Conservation (phyloP, 2,113 vertebrate species). For the Eulacestoma nigropectus region DNA sequence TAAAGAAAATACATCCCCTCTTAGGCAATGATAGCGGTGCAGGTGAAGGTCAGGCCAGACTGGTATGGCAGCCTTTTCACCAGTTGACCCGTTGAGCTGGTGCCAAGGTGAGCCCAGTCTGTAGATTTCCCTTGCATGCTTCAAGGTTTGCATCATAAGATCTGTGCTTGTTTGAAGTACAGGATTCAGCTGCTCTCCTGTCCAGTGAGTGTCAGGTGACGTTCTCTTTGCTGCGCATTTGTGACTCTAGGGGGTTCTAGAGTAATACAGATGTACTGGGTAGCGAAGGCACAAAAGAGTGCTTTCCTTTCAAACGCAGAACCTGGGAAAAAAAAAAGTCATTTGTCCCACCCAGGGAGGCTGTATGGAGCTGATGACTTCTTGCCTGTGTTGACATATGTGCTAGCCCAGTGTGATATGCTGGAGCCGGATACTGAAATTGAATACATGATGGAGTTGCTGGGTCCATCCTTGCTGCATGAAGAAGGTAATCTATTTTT, state of each 20-base stretch:
- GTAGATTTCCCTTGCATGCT: not conserved
- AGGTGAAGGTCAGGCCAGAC: not conserved
- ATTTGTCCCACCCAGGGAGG: constrained; percentile 77
- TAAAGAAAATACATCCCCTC: not conserved
- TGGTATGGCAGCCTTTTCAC: not conserved
- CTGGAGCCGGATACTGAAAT: constrained; percentile 91
- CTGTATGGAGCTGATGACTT: constrained; percentile 97
- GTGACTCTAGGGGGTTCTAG: not conserved
- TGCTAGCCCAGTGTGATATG: constrained; percentile 94
- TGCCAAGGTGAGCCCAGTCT: not conserved
- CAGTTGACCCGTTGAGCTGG: not conserved
- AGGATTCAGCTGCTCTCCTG: not conserved
- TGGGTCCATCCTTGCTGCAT: constrained; percentile 89
- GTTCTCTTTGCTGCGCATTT: not conserved
- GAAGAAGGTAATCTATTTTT: constrained; percentile 85
- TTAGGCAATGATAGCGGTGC: not conserved
- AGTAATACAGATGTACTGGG: not conserved
- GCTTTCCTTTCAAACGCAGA: not conserved
- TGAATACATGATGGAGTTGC: constrained; percentile 97
- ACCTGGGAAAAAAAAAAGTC: not conserved
- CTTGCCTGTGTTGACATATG: constrained; percentile 92
- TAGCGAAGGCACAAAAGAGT: not conserved
- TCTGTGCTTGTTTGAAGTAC: not conserved
- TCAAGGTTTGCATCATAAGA: too few relatives aligned
- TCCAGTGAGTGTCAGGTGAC: not conserved